Percentiles rank a stretch among this genome's conserved stretches.
Conservation (phyloP, 53 echinoderm and acorn worm species). For the Echinarachnius parma region DNA sequence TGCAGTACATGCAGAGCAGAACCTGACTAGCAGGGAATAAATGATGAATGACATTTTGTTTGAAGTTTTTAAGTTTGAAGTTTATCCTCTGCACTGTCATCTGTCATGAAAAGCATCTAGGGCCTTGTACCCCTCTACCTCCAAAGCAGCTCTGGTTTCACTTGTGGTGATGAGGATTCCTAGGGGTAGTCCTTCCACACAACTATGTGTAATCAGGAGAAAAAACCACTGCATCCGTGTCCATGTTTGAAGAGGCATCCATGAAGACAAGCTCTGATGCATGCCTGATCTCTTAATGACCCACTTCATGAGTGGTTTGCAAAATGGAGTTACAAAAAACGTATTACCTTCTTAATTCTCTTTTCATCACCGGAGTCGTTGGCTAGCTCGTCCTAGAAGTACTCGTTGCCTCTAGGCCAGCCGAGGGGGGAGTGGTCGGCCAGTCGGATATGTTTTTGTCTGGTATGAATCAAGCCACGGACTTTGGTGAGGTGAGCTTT, state of each 20-base stretch:
- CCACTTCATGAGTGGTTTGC: slow-evolving; percentile 6
- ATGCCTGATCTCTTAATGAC: slow-evolving; percentile 30
- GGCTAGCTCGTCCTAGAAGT: no score
- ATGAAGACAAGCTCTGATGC: slow-evolving; percentile 44
- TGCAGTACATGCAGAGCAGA: slow-evolving; percentile 51
- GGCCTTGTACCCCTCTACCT: slow-evolving; percentile 42
- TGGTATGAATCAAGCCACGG: no score
- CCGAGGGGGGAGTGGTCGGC: no score
- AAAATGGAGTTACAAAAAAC: no score
- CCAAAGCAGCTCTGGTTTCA: slow-evolving; percentile 39
- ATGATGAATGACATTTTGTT: slow-evolving; percentile 27
- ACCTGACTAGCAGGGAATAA: slow-evolving; percentile 25
- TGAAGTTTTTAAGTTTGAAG: no score
- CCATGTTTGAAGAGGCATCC: slow-evolving; percentile 46
- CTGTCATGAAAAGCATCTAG: slow-evolving; percentile 51
- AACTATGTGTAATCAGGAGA: slow-evolving; percentile 49
- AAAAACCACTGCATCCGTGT: slow-evolving; percentile 45
- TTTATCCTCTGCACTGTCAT: slow-evolving; percentile 43
- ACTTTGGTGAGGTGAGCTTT: no score
- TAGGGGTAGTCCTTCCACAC: slow-evolving; percentile 51
- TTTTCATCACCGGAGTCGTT: no score
- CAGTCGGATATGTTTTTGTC: no score
- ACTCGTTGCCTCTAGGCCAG: no score
- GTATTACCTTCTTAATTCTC: no score
- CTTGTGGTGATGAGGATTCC: slow-evolving; percentile 53